These are phyloP conservation scores for human (Homo sapiens) DNA, from an alignment of 2,113 vertebrate species.

Conservation along the genomic window DNA sequence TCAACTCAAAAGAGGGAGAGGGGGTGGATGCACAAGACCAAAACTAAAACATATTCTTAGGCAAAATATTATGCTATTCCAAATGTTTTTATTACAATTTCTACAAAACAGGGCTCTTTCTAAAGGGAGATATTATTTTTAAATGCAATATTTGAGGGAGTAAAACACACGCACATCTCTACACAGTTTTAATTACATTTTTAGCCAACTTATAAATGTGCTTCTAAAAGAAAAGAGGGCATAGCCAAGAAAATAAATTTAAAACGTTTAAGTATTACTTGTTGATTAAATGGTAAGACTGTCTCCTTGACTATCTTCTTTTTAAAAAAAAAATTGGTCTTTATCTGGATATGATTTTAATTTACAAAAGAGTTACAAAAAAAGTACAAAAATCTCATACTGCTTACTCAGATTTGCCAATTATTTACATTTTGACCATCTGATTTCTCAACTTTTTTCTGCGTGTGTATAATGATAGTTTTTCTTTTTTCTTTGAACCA, in stretches of 20 bases:
- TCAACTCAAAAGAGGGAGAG: background rate
- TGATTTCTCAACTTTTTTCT: background rate
- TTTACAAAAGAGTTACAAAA: background rate
- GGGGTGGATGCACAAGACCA: accelerated
- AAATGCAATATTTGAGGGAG: background rate
- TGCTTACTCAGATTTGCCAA: accelerated
- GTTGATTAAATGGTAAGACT: background rate
- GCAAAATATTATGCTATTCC: background rate
- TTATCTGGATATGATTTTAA: background rate
- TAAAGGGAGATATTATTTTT: background rate
- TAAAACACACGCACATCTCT: background rate
- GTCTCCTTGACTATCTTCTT: background rate
- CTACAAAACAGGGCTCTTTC: background rate
- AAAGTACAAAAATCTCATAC: accelerated
- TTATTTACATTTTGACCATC: background rate
- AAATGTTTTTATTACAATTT: background rate
- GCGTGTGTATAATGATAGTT: background rate
- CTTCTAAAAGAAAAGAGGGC: background rate
- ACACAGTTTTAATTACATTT: background rate
- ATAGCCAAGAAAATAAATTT: background rate
- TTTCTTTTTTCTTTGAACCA: background rate
- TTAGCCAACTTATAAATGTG: background rate
- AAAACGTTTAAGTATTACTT: background rate
- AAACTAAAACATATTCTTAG: background rate
- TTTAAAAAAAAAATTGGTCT: background rate